phyloP scores from a whole-genome alignment of 1,140 invertebrate species.

The Battus philenor region DNA sequence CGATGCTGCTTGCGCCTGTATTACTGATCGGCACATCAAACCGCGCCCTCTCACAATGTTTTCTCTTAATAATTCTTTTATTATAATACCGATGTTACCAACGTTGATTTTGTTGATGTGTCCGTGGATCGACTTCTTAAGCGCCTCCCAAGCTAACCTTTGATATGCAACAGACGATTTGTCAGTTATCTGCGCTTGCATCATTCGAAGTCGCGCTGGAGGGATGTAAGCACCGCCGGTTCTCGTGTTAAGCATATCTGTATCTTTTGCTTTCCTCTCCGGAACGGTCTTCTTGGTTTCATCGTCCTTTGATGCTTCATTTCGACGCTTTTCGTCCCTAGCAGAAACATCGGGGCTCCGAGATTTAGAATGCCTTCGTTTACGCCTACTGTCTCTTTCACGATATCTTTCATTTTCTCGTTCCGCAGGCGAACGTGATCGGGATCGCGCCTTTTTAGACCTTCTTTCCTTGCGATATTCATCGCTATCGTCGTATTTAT shows the following conservation, averaged over 20 bases:
- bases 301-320: constrained; percentile 28
- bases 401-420: constrained; percentile 16
- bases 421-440: constrained; percentile 35
- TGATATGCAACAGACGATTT: constrained; percentile 96
- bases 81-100: constrained; percentile 95
- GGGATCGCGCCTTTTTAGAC: constrained; percentile 43
- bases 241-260: constrained; percentile 87
- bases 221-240: constrained; percentile 99
- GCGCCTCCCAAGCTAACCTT: constrained; percentile 97
- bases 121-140: constrained; percentile 99
- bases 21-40: constrained; percentile 92
- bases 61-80: constrained; percentile 93
- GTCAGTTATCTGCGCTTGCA: constrained; percentile 96
- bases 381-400: constrained; percentile 42
- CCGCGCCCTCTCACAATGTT: constrained; percentile 97
- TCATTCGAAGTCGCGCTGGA: constrained; percentile 94
- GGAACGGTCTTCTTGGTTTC: constrained; percentile 33
- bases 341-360: constrained; percentile 27
- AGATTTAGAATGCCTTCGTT: constrained; percentile 51
- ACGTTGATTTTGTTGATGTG: constrained; percentile 99
- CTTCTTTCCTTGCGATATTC: constrained; percentile 44
- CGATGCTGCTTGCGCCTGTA: constrained; percentile 97
- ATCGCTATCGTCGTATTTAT: constrained; percentile 41
- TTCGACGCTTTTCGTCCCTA: constrained; percentile 37
- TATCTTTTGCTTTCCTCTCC: constrained; percentile 72